Base-by-base conservation (phyloP, 1,140 invertebrate species). In the Hesperophylax magnus region DNA sequence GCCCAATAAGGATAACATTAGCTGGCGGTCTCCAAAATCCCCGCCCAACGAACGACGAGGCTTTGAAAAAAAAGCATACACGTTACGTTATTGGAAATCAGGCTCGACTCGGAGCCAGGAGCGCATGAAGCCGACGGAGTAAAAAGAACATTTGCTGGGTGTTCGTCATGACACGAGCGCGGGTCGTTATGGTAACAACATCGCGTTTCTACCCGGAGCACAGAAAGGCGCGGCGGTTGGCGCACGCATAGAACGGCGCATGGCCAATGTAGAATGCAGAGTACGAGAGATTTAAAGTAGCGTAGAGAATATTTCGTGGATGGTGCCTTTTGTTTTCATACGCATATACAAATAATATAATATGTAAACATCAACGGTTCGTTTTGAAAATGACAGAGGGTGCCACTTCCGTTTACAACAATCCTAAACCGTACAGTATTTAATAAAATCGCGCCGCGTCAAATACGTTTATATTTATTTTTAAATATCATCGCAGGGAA, bases 11-110 rank as follows among this genome's bases (percentile, higher is more conserved):
- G 69, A 71, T 20, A 69, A 52, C 61, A 18, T 54, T 74, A 0
- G 39, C 58, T 80, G 39, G 63, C 84, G 47, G 11, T 61, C 69
- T 39, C 17, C 34, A 60, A 52, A 77, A 77, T 54, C 39, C 39
- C 67, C 34, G 34, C 67, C 39, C 31, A 20, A 24, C 61, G 58
- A 20, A 24, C 61, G 58, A n/a, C 34, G 69, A 58, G 47, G 53
- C 60, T 63, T 8, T 47, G 60, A 79, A 82, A 82, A 79, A 80
- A 82, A 72, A 34, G 77, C 27, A 27, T 39, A 27, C n/a, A 58
- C 72, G 78, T 87, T 86, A 84, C 85, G 86, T 87, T 88, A 88
- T 88, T 89, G 88, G 88, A 89, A 89, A 87, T 86, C 86, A 84
- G 85, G 84, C 85, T 86, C 88, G 87, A 86, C 82, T 74, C 80